Percentiles rank a stretch among this genome's conserved stretches.
Evolutionary conservation across 2,888 invertebrate genomes (phyloP).

Genomic region (Taenaris catops): DNA sequence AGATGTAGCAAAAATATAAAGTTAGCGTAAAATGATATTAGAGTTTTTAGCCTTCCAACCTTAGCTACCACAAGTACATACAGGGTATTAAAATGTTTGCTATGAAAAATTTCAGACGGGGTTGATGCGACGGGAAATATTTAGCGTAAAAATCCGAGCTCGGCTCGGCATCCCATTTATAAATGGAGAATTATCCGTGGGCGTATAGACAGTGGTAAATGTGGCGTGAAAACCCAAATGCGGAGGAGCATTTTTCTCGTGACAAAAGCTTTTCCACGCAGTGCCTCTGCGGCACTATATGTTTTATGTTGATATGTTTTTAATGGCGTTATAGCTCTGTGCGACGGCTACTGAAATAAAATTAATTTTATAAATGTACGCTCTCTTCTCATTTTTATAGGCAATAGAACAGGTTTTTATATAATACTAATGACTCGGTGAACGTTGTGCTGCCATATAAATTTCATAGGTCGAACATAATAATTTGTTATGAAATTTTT

Average conservation of each 20-base stretch:
- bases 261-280: conserved; percentile 57
- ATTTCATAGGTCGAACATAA: too few relatives aligned
- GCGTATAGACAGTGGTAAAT: conserved; percentile 60
- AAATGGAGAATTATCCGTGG: conserved; percentile 61
- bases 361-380: too few relatives aligned
- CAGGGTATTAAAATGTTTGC: conserved; percentile 17
- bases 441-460: too few relatives aligned
- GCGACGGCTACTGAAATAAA: too few relatives aligned
- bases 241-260: conserved; percentile 60
- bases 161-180: conserved; percentile 62
- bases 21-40: too few relatives aligned
- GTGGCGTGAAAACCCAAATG: conserved; percentile 67
- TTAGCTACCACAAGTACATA: too few relatives aligned
- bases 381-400: too few relatives aligned
- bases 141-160: conserved; percentile 49
- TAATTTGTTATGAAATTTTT: too few relatives aligned
- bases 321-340: conserved; percentile 1
- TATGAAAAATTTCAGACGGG: conserved; percentile 16
- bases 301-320: conserved; percentile 10
- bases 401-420: too few relatives aligned
- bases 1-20: too few relatives aligned
- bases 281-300: conserved; percentile 36
- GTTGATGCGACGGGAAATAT: conserved; percentile 17
- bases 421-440: too few relatives aligned
- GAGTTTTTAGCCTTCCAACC: too few relatives aligned